Percentiles rank a stretch among this genome's conserved stretches.
These are phyloP conservation scores for Cassiopea xamachana DNA, from an alignment of 30 jellyfish, hydroid and myxozoan species.

Conservation along the genomic window DNA sequence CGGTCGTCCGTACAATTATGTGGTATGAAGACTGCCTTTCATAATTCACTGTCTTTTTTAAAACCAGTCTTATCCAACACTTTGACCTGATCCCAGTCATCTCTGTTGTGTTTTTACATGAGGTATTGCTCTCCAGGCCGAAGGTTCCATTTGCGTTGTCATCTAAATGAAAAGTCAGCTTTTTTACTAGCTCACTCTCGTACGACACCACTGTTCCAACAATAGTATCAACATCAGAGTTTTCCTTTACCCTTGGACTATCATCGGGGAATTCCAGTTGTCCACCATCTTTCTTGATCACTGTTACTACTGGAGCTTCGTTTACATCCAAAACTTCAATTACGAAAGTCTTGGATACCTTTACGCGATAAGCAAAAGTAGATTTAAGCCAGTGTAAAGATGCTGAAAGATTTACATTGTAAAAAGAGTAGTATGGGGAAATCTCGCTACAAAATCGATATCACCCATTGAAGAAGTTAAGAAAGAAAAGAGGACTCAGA, in stretches of 20 bases:
- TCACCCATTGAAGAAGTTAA: no score
- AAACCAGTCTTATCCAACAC: slow-evolving; percentile 54
- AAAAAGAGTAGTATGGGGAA: no score
- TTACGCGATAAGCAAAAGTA: not conserved
- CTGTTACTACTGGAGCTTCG: slow-evolving; percentile 81
- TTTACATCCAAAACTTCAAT: slow-evolving; percentile 86
- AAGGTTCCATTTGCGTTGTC: slow-evolving; percentile 67
- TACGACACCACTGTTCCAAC: slow-evolving; percentile 83
- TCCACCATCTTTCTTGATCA: slow-evolving; percentile 61
- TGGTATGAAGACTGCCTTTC: slow-evolving; percentile 47
- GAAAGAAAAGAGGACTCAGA: not conserved
- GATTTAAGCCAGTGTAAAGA: not conserved
- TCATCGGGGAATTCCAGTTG: slow-evolving; percentile 61
- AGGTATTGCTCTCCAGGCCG: slow-evolving; percentile 17
- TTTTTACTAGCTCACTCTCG: slow-evolving; percentile 78
- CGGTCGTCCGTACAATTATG: slow-evolving; percentile 65
- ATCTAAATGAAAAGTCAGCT: slow-evolving; percentile 39
- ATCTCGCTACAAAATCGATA: no score
- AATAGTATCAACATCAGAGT: slow-evolving; percentile 59
- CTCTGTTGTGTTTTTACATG: slow-evolving; percentile 55
- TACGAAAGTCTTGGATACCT: slow-evolving; percentile 39
- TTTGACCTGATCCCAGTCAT: slow-evolving; percentile 48
- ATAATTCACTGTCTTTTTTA: slow-evolving; percentile 47
- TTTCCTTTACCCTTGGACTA: slow-evolving; percentile 72
- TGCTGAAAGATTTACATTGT: not conserved